Percentiles rank a stretch among this genome's conserved stretches.
Conservation (phyloP, 2,888 invertebrate genomes). For the Drosophila nr. fundita region DNA sequence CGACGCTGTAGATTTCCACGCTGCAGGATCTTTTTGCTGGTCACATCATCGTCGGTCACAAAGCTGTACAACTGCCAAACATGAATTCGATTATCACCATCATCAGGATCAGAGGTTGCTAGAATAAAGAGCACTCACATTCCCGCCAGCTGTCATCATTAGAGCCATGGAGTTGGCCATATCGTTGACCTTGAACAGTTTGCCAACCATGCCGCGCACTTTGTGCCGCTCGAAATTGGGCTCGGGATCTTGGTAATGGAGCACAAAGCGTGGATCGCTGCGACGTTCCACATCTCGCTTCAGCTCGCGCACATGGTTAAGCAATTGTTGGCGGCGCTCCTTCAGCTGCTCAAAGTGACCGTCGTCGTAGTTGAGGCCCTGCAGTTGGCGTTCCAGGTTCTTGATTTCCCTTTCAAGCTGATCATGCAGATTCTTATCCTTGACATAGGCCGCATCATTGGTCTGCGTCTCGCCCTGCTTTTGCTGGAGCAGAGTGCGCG, state of each 20-base stretch:
- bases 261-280: constrained; percentile 84
- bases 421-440: constrained; percentile 87
- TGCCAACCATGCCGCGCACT: constrained; percentile 92
- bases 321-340: constrained; percentile 85
- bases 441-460: constrained; percentile 88
- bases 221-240: constrained; percentile 88
- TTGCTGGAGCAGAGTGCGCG: constrained; percentile 87
- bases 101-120: neutral
- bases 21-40: constrained; percentile 93
- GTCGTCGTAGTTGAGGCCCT: constrained; percentile 87
- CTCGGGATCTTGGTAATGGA: constrained; percentile 92
- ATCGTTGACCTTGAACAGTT: constrained; percentile 91
- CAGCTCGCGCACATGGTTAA: constrained; percentile 86
- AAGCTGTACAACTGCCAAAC: constrained; percentile 92
- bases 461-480: constrained; percentile 89
- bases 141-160: constrained; percentile 93
- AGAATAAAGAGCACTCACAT: constrained; percentile 86
- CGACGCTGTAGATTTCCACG: constrained; percentile 91
- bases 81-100: neutral
- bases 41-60: constrained; percentile 94
- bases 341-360: constrained; percentile 87
- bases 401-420: constrained; percentile 87
- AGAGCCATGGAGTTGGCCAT: constrained; percentile 90
- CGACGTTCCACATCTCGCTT: constrained; percentile 82
- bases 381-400: constrained; percentile 85